Conservation (phyloP, 2,113 vertebrate genomes). For the Neolamprologus kungweensis region DNA sequence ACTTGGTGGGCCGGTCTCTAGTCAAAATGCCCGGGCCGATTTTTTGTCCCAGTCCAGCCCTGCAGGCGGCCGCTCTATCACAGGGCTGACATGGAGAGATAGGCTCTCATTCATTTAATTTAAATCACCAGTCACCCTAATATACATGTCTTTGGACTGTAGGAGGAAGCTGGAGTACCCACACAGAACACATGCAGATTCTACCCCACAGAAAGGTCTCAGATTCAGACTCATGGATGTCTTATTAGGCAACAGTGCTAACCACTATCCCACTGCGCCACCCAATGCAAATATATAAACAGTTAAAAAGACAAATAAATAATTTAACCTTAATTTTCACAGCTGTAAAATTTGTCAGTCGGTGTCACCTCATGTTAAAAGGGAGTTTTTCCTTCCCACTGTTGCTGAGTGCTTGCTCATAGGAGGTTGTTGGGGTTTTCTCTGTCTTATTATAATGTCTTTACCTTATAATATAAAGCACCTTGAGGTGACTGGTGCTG, state of each 20-base stretch:
- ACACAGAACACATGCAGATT: background rate
- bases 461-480: background rate
- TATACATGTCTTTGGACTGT: background rate
- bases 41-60: too few species aligned
- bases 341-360: background rate
- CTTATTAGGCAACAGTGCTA: background rate
- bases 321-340: background rate
- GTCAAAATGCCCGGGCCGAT: too few species aligned
- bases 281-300: background rate
- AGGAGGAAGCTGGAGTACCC: background rate
- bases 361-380: background rate
- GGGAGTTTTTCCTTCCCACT: background rate
- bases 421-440: background rate
- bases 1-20: too few species aligned
- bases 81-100: background rate
- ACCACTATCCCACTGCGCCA: background rate
- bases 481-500: background rate
- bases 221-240: background rate
- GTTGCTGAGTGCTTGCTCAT: background rate
- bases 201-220: background rate
- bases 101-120: background rate
- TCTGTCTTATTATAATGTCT: background rate
- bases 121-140: background rate
- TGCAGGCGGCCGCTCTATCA: background rate
- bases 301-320: background rate